Percentiles rank a stretch among this genome's conserved stretches.
Conservation (phyloP, 2,113 vertebrate species). For the Galeopterus variegatus region DNA sequence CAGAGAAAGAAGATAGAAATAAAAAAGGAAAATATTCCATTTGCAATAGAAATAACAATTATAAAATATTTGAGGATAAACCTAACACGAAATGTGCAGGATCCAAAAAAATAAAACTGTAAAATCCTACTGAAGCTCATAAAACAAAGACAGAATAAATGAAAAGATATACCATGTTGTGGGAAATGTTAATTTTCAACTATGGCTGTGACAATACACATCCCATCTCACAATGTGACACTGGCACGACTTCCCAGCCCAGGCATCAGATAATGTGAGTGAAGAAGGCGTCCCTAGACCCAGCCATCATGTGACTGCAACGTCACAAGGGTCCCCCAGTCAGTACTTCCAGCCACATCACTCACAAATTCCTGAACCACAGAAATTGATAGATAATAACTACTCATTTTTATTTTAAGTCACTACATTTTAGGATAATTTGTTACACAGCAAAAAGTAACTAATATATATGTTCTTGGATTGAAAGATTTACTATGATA, state of each 20-base stretch:
- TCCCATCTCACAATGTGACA: background rate
- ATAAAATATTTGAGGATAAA: constrained; percentile 7
- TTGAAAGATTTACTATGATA: background rate
- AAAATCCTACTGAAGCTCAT: background rate
- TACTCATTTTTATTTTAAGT: background rate
- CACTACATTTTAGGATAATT: background rate
- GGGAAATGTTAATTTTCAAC: background rate
- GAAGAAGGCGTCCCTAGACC: background rate
- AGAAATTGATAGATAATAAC: background rate
- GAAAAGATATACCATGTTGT: background rate
- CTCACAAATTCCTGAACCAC: background rate
- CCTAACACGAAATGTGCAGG: background rate
- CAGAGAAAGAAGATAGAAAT: background rate
- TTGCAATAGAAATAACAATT: background rate
- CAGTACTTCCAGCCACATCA: background rate
- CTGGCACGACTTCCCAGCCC: background rate
- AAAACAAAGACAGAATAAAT: background rate
- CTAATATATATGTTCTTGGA: background rate
- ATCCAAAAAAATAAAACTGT: background rate
- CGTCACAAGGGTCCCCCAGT: background rate
- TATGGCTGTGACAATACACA: background rate
- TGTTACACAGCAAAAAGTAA: background rate
- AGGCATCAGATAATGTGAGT: background rate
- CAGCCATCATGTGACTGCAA: background rate
- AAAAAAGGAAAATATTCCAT: background rate